Evolutionary conservation across 2,888 invertebrate species (phyloP), one percentile per base, ranked within the genome.

Genomic region (Meliscaeva auricollis): DNA sequence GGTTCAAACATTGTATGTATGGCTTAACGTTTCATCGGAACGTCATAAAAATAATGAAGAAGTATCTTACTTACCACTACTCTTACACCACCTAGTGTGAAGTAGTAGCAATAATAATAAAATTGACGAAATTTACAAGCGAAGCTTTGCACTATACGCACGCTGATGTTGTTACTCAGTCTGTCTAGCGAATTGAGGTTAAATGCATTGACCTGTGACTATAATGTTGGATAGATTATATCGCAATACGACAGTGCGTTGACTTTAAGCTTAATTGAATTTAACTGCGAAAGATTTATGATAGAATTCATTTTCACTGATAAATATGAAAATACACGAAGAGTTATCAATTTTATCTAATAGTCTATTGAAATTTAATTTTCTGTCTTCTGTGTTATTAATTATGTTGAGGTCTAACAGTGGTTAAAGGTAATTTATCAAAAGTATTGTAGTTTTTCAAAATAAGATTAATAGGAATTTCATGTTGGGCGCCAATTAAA

Each of bases 91-190:
- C 30, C 66, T 48, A 15, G 66, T 38, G 66, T 68, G 56, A 46
- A 46, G 66, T 26, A 66, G 54, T 48, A 32, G 56, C 56, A 66
- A 68, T 76, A 46, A 22, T 76, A 68, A 58, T 54, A 75, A 58
- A 76, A 68, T 76, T 76, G 56, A 70, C 44, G 41, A 70, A 70
- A 70, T 70, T 56, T 56, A 70, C 41, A 44, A 54, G 30, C 44
- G 9, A 70, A 30, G 38, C 15, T 17, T 6, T 13, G 20, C 20
- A 0, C 2, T 11, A 38, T 32, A 4, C 4, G 32, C 6, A n/a
- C 35, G 13, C 35, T 58, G 17, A 2, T 17, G 17, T 1, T 38
- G 26, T 35, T 50, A n/a, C n/a, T 60, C 9, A 38, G 35, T 58
- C 35, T 60, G 15, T 35, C 58, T 38, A 60, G 26, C 30, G 41